These are phyloP conservation scores for Drosophila oshimai DNA, from an alignment of 1,140 invertebrate species.

Conservation along the genomic window DNA sequence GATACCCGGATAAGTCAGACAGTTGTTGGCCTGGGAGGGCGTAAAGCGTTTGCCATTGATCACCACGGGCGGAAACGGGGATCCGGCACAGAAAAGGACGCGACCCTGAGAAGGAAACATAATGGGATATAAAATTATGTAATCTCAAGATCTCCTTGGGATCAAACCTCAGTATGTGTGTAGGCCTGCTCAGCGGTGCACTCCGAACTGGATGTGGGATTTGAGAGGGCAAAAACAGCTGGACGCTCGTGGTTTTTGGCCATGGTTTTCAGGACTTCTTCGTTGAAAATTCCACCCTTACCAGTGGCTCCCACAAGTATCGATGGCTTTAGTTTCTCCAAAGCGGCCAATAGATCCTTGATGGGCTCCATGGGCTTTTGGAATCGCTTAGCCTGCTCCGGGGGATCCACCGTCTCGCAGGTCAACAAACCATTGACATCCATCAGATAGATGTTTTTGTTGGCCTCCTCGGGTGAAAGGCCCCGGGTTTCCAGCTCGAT, in stretches of 20 bases:
- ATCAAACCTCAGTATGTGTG: conserved; percentile 86
- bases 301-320: conserved; percentile 94
- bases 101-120: conserved; percentile 17
- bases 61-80: conserved; percentile 93
- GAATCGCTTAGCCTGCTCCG: conserved; percentile 83
- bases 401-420: neutral
- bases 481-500: conserved; percentile 19
- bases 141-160: conserved; percentile 14
- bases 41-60: conserved; percentile 89
- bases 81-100: conserved; percentile 92
- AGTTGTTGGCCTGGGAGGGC: conserved; percentile 97
- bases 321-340: conserved; percentile 26
- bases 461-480: conserved; percentile 86
- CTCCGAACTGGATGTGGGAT: conserved; percentile 97
- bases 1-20: conserved; percentile 97
- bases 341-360: neutral
- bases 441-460: conserved; percentile 89
- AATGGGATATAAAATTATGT: neutral
- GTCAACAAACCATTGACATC: conserved; percentile 84
- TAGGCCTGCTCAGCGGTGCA: conserved; percentile 98
- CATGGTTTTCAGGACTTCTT: conserved; percentile 92
- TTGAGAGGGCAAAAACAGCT: conserved; percentile 95
- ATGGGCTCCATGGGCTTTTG: conserved; percentile 87
- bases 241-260: conserved; percentile 84
- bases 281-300: conserved; percentile 92